These are phyloP conservation scores for Tragopan temminckii DNA, from an alignment of 2,797 vertebrate species.

Conservation along the genomic window DNA sequence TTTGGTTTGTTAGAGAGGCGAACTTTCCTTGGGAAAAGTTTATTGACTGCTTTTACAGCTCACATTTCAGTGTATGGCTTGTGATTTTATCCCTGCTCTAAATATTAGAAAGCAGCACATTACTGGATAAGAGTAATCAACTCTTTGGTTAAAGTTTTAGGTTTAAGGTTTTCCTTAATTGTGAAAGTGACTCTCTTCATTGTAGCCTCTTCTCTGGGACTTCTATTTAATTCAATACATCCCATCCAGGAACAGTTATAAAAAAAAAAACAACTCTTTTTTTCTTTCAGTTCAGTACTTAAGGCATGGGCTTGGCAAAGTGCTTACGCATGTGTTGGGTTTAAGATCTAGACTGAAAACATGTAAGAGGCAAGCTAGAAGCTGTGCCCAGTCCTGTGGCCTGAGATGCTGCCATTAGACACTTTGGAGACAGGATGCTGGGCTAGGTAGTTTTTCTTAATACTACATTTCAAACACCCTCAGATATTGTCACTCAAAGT, in stretches of 20 bases:
- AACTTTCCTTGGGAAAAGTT: neutral
- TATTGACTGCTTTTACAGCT: neutral
- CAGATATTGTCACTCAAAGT: neutral
- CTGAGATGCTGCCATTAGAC: neutral
- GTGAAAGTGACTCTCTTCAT: neutral
- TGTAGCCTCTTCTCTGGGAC: neutral
- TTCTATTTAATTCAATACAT: neutral
- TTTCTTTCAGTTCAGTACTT: neutral
- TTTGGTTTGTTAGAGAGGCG: neutral
- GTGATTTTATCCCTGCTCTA: neutral
- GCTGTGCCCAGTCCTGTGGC: neutral
- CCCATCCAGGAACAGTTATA: neutral
- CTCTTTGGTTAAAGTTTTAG: no score
- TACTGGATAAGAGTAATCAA: neutral
- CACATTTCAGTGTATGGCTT: accelerated
- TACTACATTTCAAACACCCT: neutral
- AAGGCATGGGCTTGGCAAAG: neutral
- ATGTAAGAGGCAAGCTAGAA: accelerated
- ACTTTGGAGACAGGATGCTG: neutral
- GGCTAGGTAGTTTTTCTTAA: neutral
- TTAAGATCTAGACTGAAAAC: neutral
- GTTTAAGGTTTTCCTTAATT: neutral
- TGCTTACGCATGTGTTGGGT: neutral
- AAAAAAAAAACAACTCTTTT: neutral
- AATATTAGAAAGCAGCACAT: neutral